Evolutionary conservation across 2,888 invertebrate species (phyloP), one percentile per base, ranked within the genome.

Genomic region (Miltochrista miniata): DNA sequence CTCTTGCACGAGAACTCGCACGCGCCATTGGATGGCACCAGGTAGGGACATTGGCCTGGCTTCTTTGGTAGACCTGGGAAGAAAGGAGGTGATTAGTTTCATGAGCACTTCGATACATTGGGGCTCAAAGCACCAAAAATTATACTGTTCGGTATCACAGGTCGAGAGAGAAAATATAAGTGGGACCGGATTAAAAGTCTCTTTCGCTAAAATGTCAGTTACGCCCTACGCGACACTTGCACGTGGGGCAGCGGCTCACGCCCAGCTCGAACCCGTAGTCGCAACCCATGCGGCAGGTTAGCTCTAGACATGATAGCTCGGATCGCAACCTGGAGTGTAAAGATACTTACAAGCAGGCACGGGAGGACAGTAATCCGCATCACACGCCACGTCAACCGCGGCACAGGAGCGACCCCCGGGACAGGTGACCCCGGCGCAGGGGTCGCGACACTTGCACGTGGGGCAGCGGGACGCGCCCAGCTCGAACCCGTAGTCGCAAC

Each of bases 301-400:
- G 79, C 65, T 95, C 96, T 12, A 95, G 80, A 66, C 96, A 96
- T 7, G 94, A 93, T 10, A 94, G 88, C 1, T 93, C 87, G 29
- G 93, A 85, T n/a, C 95, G 93, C 31, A 95, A 80, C 60, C 92
- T 92, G 63, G 18, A 36, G 33, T 24, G 18, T 2, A 24, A 24
- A n/a, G 30, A 39, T 30, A 88, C 93, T 92, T 68, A 93, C 96
- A 96, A 11, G 95, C 95, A 10, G 97, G 97, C 1, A 97, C 96
- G 0, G 97, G 96, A 0, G 97, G 96, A 72, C 97, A 97, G 68
- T 96, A 96, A 48, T 96, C 96, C 24, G 95, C 95, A 66, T 96
- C 96, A 67, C 97, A 97, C 13, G 96, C 96, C 0, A 97, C 96
- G 64, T 97, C 96, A 0, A 97, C 96, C 70, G 96, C 93, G 40